Conservation (phyloP, 2,888 invertebrate genomes). For the Ceramica pisi region DNA sequence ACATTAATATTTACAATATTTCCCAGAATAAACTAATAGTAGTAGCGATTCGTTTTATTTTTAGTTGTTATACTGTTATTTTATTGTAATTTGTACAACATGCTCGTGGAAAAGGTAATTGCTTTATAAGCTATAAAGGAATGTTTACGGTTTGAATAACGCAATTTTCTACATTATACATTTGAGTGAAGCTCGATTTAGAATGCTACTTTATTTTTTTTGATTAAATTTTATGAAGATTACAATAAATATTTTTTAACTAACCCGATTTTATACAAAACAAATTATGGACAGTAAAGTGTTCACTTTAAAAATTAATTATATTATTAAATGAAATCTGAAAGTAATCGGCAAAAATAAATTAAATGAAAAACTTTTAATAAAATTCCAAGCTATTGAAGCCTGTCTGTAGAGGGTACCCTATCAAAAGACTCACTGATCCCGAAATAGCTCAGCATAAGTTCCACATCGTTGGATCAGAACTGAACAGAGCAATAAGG, state of each 20-base stretch:
- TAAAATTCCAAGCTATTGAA: constrained; percentile 28
- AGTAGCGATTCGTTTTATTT: background rate
- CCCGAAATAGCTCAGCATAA: constrained; percentile 62
- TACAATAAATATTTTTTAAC: no score
- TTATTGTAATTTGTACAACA: constrained; percentile 17
- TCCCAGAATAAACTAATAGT: constrained; percentile 26
- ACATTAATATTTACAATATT: constrained; percentile 37
- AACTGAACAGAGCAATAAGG: constrained; percentile 65
- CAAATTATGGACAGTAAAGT: no score
- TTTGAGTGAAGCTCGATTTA: constrained; percentile 3
- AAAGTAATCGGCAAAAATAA: no score
- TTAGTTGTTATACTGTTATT: constrained; percentile 19
- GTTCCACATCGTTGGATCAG: constrained; percentile 62
- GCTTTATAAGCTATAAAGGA: constrained; percentile 9
- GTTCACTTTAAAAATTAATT: no score
- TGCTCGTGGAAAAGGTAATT: constrained; percentile 27
- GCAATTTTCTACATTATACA: background rate
- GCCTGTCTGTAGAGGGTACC: constrained; percentile 25
- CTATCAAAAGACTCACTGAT: constrained; percentile 64
- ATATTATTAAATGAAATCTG: no score
- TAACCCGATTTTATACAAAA: no score
- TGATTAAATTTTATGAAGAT: no score
- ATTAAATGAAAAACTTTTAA: background rate
- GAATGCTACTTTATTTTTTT: no score
- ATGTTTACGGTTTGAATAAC: background rate